Evolutionary conservation across 1,140 invertebrate species (phyloP).

Genomic region (Pseudomyrmex cubaensis): DNA sequence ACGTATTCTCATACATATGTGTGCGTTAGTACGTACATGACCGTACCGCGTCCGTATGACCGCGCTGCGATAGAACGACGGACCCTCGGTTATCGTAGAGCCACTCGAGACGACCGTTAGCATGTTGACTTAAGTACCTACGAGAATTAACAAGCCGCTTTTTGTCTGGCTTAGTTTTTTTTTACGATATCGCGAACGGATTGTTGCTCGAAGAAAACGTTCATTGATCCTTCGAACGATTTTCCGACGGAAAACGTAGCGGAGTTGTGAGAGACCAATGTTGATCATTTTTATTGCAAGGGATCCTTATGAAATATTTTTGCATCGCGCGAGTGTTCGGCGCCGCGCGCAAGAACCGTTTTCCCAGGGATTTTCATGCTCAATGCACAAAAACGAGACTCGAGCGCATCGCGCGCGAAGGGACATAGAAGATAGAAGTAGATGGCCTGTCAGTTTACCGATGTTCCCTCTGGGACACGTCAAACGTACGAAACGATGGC

Average conservation of each 20-base stretch:
- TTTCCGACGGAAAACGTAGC: background rate
- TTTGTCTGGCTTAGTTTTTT: conserved; percentile 64
- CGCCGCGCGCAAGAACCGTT: conserved; percentile 16
- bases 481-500: conserved; percentile 76
- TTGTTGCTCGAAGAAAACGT: background rate
- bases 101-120: conserved; percentile 77
- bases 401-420: conserved; percentile 39
- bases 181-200: conserved; percentile 2
- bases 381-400: conserved; percentile 39
- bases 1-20: conserved; percentile 48
- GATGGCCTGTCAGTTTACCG: conserved; percentile 77
- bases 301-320: background rate
- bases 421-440: conserved; percentile 63
- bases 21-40: conserved; percentile 29
- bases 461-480: conserved; percentile 79
- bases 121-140: conserved; percentile 75
- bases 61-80: conserved; percentile 31
- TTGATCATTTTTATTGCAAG: conserved; percentile 4
- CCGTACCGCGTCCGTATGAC: conserved; percentile 2
- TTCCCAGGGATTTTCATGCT: conserved; percentile 43
- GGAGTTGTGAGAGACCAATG: background rate
- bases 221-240: background rate
- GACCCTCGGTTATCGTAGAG: conserved; percentile 70
- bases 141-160: conserved; percentile 76
- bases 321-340: conserved; percentile 9